These are phyloP conservation scores for Leptosomus discolor DNA, from an alignment of 2,113 vertebrate species.

Conservation along the genomic window DNA sequence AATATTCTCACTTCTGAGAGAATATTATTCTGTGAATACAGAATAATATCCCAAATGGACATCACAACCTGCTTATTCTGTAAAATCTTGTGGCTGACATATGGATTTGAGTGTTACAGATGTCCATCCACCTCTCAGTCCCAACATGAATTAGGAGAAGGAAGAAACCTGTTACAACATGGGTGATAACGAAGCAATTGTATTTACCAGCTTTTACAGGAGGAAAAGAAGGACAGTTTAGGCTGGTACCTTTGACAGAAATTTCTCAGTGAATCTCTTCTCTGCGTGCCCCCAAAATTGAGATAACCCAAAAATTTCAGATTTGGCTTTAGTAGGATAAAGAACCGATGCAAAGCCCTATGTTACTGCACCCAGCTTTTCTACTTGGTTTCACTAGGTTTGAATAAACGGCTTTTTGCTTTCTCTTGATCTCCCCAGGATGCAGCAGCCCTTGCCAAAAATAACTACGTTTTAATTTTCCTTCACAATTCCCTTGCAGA, in stretches of 20 bases:
- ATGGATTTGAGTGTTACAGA: neutral
- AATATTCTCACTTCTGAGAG: neutral
- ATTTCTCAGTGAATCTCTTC: neutral
- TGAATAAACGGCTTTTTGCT: neutral
- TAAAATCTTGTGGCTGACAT: neutral
- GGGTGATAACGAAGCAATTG: neutral
- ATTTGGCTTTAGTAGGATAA: neutral
- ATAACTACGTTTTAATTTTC: slow-evolving; percentile 17
- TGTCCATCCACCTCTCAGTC: neutral
- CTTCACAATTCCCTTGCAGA: slow-evolving; percentile 41
- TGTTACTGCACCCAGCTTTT: neutral
- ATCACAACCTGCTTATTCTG: neutral
- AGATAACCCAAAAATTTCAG: neutral
- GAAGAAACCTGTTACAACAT: neutral
- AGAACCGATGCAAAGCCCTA: neutral
- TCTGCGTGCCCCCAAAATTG: neutral
- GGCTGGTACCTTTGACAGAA: neutral
- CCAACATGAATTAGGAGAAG: fast-evolving
- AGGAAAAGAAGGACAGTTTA: neutral
- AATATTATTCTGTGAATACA: too few species aligned
- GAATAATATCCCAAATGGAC: neutral
- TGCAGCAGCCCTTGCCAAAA: slow-evolving; percentile 24
- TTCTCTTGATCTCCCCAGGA: slow-evolving; percentile 22
- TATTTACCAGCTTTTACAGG: neutral
- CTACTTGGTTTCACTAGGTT: neutral